phyloP scores from a whole-genome alignment of 2,113 vertebrate species.

The Etheostoma cragini region DNA sequence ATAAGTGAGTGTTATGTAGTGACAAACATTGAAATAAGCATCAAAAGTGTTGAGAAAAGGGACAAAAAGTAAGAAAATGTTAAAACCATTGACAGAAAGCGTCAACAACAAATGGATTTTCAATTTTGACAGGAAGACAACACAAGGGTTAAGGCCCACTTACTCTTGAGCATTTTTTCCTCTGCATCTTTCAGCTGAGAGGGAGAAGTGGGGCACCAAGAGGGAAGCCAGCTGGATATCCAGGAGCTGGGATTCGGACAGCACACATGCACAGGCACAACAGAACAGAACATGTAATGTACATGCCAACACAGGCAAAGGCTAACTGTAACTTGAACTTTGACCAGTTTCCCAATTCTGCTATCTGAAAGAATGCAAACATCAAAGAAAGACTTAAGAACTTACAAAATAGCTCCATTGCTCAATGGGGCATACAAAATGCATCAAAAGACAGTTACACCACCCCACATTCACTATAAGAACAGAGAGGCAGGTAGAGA shows the following conservation, averaged over 20 bases:
- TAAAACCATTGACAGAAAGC: too few species aligned
- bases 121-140: too few species aligned
- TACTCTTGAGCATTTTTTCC: conserved; percentile 94
- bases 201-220: conserved; percentile 93
- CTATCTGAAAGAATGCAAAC: conserved; percentile 51
- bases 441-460: not conserved
- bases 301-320: conserved; percentile 39
- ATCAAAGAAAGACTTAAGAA: not conserved
- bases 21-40: too few species aligned
- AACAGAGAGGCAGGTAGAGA: not conserved
- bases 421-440: not conserved
- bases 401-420: not conserved
- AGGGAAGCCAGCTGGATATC: conserved; percentile 92
- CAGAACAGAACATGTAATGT: conserved; percentile 9
- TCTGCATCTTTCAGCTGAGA: conserved; percentile 92
- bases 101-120: too few species aligned
- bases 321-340: conserved; percentile 60
- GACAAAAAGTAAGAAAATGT: too few species aligned
- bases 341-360: conserved; percentile 40
- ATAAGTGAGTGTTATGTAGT: too few species aligned
- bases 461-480: not conserved
- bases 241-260: conserved; percentile 83
- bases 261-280: conserved; percentile 22
- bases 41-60: too few species aligned
- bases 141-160: conserved; percentile 56